Evolutionary conservation across 2,888 invertebrate genomes (phyloP).

Genomic region (Lasius fuliginosus): DNA sequence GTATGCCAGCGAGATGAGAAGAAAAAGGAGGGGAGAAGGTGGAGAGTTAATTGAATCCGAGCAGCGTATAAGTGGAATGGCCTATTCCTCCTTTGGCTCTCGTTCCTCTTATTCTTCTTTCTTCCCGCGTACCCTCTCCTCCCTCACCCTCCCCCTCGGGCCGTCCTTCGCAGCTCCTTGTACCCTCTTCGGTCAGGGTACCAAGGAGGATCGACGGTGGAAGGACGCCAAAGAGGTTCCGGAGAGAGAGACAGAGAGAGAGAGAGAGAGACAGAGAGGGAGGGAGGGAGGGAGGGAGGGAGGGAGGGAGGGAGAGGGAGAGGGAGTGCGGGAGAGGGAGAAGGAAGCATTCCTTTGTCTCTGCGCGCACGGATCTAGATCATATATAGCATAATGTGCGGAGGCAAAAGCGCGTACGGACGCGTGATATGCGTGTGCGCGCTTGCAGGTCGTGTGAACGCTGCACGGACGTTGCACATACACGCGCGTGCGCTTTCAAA

Average conservation of each 20-base stretch:
- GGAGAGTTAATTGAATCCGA: conserved; percentile 86
- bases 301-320: conserved; percentile 73
- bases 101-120: conserved; percentile 84
- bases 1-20: conserved; percentile 80
- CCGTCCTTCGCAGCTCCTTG: conserved; percentile 77
- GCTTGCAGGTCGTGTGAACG: background rate
- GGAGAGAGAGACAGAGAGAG: conserved; percentile 73
- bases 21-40: conserved; percentile 82
- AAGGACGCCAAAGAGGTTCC: conserved; percentile 80
- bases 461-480: too few relatives aligned
- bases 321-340: conserved; percentile 71
- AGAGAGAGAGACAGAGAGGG: conserved; percentile 70
- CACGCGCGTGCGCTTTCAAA: conserved; percentile 56
- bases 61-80: conserved; percentile 86
- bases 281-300: conserved; percentile 72
- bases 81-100: conserved; percentile 84
- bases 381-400: conserved; percentile 73
- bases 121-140: conserved; percentile 78
- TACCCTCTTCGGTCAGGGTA: conserved; percentile 77
- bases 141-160: conserved; percentile 63
- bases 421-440: conserved; percentile 57
- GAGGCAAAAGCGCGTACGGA: conserved; percentile 56
- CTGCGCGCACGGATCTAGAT: conserved; percentile 81
- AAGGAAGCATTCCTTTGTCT: conserved; percentile 85
- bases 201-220: conserved; percentile 71